These are phyloP conservation scores for Ectemnius continuus DNA, from an alignment of 2,888 invertebrate species.

Conservation along the genomic window DNA sequence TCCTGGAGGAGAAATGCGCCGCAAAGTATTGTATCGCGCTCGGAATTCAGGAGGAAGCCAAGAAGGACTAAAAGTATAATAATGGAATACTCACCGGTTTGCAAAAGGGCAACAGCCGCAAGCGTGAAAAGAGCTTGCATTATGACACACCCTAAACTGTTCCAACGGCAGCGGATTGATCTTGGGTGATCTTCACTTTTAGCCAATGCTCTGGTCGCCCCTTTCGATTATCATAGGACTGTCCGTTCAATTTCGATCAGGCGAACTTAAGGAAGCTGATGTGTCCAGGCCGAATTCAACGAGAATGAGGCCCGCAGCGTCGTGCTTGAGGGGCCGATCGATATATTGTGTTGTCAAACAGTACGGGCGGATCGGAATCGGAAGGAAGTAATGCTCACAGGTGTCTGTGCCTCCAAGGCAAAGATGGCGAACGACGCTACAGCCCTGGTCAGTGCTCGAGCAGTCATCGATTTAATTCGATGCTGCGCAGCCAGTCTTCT, in stretches of 20 bases:
- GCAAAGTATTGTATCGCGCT: no score
- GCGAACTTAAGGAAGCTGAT: neutral
- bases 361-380: conserved; percentile 14
- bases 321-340: conserved; percentile 1
- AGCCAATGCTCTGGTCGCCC: conserved; percentile 11
- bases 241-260: neutral
- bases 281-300: neutral
- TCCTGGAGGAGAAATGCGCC: no score
- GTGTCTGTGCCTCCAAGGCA: conserved; percentile 53
- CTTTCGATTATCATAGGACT: conserved; percentile 22
- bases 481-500: no score
- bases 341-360: conserved; percentile 24
- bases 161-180: neutral
- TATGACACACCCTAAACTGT: conserved; percentile 67
- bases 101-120: conserved; percentile 58
- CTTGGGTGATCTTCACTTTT: conserved; percentile 31
- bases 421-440: conserved; percentile 62
- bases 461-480: no score
- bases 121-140: conserved; percentile 64
- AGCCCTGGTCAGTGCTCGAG: conserved; percentile 37
- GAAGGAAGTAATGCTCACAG: conserved; percentile 37
- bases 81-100: conserved; percentile 61
- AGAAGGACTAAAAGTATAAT: neutral
- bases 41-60: no score
- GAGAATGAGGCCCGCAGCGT: conserved; percentile 16